Percentiles rank a stretch among this genome's conserved stretches.
Evolutionary conservation across 2,888 invertebrate species (phyloP).

Genomic region (Mesoligia furuncula): DNA sequence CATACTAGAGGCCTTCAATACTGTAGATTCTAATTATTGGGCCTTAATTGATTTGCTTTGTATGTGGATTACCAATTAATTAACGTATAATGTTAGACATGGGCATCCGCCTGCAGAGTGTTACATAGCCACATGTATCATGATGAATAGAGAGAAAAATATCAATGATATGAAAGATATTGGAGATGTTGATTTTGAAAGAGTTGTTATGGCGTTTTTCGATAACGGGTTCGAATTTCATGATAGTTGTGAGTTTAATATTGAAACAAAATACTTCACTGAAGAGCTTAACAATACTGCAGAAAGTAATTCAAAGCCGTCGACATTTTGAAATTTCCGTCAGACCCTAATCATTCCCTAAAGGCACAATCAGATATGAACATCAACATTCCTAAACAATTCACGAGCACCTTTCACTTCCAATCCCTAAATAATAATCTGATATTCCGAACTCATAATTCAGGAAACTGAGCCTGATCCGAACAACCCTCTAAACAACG

Average conservation of each 20-base stretch:
- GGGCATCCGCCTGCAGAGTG: slow-evolving; percentile 56
- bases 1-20: slow-evolving; percentile 66
- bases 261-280: neutral
- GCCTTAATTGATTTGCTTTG: slow-evolving; percentile 89
- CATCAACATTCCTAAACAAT: slow-evolving; percentile 55
- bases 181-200: neutral
- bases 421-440: slow-evolving; percentile 55
- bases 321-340: slow-evolving; percentile 35
- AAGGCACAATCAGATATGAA: slow-evolving; percentile 47
- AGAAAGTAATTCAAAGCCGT: slow-evolving; percentile 31
- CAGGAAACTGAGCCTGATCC: slow-evolving; percentile 41
- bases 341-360: slow-evolving; percentile 37
- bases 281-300: neutral
- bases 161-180: neutral
- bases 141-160: slow-evolving; percentile 16
- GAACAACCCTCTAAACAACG: slow-evolving; percentile 34
- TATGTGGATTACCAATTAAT: slow-evolving; percentile 88
- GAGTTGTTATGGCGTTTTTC: neutral
- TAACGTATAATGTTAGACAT: slow-evolving; percentile 81
- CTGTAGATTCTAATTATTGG: slow-evolving; percentile 81
- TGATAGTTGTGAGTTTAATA: neutral
- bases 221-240: neutral
- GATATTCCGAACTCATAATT: slow-evolving; percentile 59
- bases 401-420: slow-evolving; percentile 50
- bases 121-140: slow-evolving; percentile 19